phyloP scores from a whole-genome alignment of 1,140 invertebrate species.

The Holcopasites calliopsidis region DNA sequence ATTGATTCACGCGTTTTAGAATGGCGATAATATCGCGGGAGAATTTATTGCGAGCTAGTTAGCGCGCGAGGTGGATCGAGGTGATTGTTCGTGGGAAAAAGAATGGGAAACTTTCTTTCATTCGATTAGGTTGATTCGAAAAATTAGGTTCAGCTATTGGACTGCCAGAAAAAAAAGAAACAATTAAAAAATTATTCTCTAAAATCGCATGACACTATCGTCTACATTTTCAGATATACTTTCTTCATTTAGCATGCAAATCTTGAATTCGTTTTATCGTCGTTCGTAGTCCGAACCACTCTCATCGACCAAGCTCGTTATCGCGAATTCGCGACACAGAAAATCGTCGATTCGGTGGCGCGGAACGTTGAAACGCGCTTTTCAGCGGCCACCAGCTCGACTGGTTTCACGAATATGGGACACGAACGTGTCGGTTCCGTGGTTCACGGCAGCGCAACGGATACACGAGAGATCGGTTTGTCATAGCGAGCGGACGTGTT shows the following conservation, averaged over 20 bases:
- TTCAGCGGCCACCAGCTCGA: constrained; percentile 23
- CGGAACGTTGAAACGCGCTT: constrained; percentile 2
- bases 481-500: constrained; percentile 10
- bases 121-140: background rate
- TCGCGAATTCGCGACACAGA: background rate
- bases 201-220: no score
- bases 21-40: background rate
- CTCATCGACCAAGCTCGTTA: constrained; percentile 1
- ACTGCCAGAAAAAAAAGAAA: no score
- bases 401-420: constrained; percentile 43
- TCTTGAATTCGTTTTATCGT: no score
- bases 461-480: constrained; percentile 2
- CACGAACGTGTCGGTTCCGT: constrained; percentile 14
- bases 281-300: background rate
- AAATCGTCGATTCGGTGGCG: background rate
- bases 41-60: background rate
- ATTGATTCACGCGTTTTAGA: background rate
- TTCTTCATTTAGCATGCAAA: no score
- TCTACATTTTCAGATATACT: no score
- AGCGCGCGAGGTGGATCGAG: background rate
- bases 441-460: constrained; percentile 10
- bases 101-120: background rate
- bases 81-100: background rate
- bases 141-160: no score
- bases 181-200: no score